phyloP scores from a whole-genome alignment of 2,797 vertebrate species.

The Threskiornis aethiopicus region DNA sequence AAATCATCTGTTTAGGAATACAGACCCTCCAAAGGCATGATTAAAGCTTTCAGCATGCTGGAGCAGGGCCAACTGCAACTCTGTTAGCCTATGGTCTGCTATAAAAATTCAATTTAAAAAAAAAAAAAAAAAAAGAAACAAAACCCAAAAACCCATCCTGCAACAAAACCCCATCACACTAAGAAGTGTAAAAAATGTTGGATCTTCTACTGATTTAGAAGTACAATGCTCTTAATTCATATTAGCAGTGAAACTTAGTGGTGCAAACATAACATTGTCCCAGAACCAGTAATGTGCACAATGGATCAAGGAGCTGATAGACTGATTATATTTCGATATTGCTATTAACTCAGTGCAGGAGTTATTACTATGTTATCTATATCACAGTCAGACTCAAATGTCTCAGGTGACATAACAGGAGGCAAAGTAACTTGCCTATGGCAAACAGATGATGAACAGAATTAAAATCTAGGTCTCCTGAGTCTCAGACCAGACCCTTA shows the following conservation, averaged over 20 bases:
- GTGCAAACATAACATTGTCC: neutral
- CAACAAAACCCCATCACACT: neutral
- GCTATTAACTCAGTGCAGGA: neutral
- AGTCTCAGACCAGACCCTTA: neutral
- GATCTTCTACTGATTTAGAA: neutral
- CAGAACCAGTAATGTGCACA: too few species aligned
- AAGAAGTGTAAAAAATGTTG: neutral
- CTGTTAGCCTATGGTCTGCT: neutral
- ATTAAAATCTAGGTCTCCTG: neutral
- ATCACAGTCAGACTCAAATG: neutral
- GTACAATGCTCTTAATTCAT: neutral
- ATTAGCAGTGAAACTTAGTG: neutral
- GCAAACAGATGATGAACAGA: slow-evolving; percentile 6
- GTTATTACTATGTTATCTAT: neutral
- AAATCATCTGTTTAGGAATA: neutral
- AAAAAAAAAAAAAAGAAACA: neutral
- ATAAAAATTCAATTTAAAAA: neutral
- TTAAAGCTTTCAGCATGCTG: neutral
- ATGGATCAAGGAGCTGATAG: neutral
- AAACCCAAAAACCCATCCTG: too few species aligned
- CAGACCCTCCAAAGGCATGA: neutral
- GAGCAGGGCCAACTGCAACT: neutral
- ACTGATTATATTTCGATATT: neutral
- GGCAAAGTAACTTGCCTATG: neutral
- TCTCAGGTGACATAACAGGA: neutral